Evolutionary conservation across 2,888 invertebrate genomes (phyloP).

Genomic region (Mechanitis messenoides): DNA sequence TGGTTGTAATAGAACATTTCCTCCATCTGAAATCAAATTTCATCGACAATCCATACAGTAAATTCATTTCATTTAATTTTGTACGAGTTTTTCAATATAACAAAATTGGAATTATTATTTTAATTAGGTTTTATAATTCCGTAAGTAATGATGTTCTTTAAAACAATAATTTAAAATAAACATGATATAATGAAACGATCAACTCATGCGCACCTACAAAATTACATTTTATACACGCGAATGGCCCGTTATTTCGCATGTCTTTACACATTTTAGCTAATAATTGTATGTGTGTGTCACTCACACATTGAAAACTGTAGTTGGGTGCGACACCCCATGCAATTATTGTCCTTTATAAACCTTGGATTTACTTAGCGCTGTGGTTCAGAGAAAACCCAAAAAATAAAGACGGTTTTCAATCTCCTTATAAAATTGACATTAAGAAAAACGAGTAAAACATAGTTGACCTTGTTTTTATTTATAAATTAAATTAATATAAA

Average conservation of each 20-base stretch:
- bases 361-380: constrained; percentile 28
- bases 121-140: too few species aligned
- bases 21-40: not conserved
- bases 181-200: constrained; percentile 8
- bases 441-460: too few species aligned
- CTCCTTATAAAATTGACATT: too few species aligned
- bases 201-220: constrained; percentile 37
- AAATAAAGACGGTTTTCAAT: not conserved
- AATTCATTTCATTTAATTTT: too few species aligned
- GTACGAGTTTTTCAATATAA: too few species aligned
- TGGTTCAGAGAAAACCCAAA: constrained; percentile 20
- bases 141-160: not conserved
- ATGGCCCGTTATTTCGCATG: constrained; percentile 38
- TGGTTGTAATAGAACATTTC: constrained; percentile 3
- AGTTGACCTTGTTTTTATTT: too few species aligned
- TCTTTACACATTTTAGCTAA: constrained; percentile 33
- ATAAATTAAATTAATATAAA: too few species aligned
- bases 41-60: too few species aligned
- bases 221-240: constrained; percentile 47
- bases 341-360: constrained; percentile 44
- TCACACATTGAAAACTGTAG: constrained; percentile 37
- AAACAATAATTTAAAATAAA: not conserved
- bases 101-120: too few species aligned
- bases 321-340: constrained; percentile 60
- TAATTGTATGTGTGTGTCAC: constrained; percentile 37